A percentile compares a stretch with the other conserved stretches of the same genome.
Conservation (phyloP, 2,888 invertebrate species). For the Nomada goodeniana region DNA sequence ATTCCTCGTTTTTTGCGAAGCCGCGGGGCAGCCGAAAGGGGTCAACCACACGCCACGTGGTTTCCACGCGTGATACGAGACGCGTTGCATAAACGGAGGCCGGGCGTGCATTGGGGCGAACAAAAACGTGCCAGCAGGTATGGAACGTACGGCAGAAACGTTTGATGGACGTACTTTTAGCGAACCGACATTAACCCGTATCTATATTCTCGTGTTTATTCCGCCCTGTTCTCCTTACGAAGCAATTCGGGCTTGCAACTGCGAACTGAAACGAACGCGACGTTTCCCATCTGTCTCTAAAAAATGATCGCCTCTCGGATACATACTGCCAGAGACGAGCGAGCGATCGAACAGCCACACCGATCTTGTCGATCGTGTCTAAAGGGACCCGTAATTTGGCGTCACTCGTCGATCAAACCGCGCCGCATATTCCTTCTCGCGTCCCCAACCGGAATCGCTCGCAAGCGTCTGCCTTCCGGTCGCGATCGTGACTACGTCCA, state of each 20-base stretch:
- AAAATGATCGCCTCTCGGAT: no score
- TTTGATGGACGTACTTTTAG: no score
- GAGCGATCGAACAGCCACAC: no score
- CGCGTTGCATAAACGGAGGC: conserved; percentile 41
- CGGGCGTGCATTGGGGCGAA: background rate
- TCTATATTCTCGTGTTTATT: no score
- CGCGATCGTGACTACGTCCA: background rate
- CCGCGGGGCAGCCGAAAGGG: conserved; percentile 60
- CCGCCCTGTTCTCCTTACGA: no score
- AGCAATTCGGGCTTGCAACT: no score
- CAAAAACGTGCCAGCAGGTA: background rate
- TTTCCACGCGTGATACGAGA: conserved; percentile 63
- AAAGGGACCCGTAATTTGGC: no score
- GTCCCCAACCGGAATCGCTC: background rate
- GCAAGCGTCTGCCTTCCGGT: background rate
- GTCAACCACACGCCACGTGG: conserved; percentile 68
- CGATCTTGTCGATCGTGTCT: no score
- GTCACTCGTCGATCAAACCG: background rate
- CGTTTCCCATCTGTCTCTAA: no score
- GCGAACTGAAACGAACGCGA: no score
- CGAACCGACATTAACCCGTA: no score
- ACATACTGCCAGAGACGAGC: no score
- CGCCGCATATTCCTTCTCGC: background rate
- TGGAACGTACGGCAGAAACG: background rate
- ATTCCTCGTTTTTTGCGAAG: conserved; percentile 46